Evolutionary conservation across 2,113 vertebrate species (phyloP), one percentile per base, ranked within the genome.

Genomic region (Bettongia penicillata): DNA sequence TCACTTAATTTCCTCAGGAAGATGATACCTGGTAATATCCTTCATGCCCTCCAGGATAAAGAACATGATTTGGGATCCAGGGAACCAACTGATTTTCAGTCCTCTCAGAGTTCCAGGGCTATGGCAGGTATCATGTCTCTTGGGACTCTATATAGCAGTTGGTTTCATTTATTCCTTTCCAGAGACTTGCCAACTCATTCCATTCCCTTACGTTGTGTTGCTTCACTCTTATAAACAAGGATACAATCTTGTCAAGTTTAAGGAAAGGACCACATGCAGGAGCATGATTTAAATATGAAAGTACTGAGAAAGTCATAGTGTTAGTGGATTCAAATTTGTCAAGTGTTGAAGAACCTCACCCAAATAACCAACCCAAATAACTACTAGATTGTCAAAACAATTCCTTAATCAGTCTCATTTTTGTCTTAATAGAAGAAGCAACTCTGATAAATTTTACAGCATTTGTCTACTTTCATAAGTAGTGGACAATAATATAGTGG

Each of bases 21-120:
- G 19, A 55, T 95, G 28, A 43, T 55, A 77, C 16, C 26, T 89
- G 93, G 53, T 8, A 91, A 26, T 61, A 93, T 26, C 48, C 47
- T n/a, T 48, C 91, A n/a, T 93, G 2, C 16, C 61, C 90, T 97
- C 22, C 95, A 49, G 95, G 53, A 28, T 31, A 94, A 93, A 51
- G 0, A 51, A 1, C 48, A 55, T 91, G 9, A 16, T 25, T 55
- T 3, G 77, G 51, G 22, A 94, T 5, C 7, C 37, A 55, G 31
- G 2, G 23, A 7, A 57, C 4, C 47, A 3, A 22, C 9, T 19
- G 51, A 12, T 1, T n/a, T 90, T 51, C 93, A 55, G 55, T 91
- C n/a, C 47, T 4, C 3, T 51, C 23, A 53, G 9, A 48, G n/a
- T 43, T 43, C 23, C n/a, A 84, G 68, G 91, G 10, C 24, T 94